Base-by-base conservation (phyloP, 2,113 vertebrate genomes). In the Cololabis saira region DNA sequence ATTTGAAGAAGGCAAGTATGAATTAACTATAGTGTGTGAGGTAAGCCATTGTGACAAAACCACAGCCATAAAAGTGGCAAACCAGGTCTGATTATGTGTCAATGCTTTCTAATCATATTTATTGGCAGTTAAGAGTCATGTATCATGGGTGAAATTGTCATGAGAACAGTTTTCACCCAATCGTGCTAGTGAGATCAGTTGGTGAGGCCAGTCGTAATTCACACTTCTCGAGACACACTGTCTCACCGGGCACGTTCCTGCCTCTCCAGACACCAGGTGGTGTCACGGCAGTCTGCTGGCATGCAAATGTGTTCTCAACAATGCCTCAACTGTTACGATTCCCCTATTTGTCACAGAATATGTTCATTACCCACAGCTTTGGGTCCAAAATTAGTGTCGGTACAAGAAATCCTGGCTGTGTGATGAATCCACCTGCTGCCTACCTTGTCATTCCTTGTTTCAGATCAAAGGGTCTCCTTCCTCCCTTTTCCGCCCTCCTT, bases 291-390 rank as follows among this genome's bases (percentile, higher is more conserved):
- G 88, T 89, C 84, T 74, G 81, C 81, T 73, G 81, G 91, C 90
- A 92, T 92, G 90, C 87, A 92, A 91, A 93, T 90, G 81, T 80
- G 76, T 84, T 81, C 71, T 79, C 69, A 83, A 86, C 80, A 89
- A 89, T 43, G 85, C 82, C 74, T 87, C 81, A 80, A 80, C 87
- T 83, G 80, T 81, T 81, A 74, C 74, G 27, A 79, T 88, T 87
- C 64, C 54, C 78, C 80, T 85, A 91, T 93, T 93, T 92, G 88
- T 92, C 90, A 92, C 82, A 79, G 87, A 87, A 87, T 81, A 87
- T 92, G 89, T 90, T 93, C 89, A 93, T 93, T 92, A 92, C 87
- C 88, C 82, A 87, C 85, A 78, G 90, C 86, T 91, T 85, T 86
- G 87, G 83, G 78, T 84, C 90, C 85, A 90, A 90, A 91, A 93